phyloP scores from a whole-genome alignment of 2,888 invertebrate species.

The Patella caerulea region DNA sequence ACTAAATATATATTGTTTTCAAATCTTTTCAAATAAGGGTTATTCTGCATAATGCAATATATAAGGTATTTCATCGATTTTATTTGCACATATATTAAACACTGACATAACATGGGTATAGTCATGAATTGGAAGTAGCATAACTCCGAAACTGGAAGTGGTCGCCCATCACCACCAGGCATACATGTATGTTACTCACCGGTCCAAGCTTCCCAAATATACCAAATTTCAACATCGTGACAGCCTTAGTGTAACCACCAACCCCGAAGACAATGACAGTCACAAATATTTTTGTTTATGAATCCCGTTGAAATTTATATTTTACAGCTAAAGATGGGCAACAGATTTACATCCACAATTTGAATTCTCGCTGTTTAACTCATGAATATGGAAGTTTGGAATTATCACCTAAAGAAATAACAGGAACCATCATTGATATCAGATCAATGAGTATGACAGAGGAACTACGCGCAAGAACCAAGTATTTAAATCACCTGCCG shows the following conservation, averaged over 20 bases:
- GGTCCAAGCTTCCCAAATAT: too few species aligned
- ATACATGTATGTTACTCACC: too few species aligned
- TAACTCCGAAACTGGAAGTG: too few species aligned
- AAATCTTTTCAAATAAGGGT: background rate
- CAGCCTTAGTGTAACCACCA: too few species aligned
- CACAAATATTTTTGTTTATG: background rate
- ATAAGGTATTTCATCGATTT: too few species aligned
- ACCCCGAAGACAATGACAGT: too few species aligned
- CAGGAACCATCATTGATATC: constrained; percentile 87
- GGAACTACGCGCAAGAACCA: constrained; percentile 82
- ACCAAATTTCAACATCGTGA: too few species aligned
- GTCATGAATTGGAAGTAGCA: too few species aligned
- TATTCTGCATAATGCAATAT: too few species aligned
- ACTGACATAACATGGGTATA: too few species aligned
- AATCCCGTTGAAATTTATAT: background rate
- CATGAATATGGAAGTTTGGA: constrained; percentile 87
- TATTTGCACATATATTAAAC: too few species aligned
- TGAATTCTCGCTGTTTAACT: constrained; percentile 91
- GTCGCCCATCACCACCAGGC: too few species aligned
- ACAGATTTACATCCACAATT: constrained; percentile 89
- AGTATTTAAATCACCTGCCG: constrained; percentile 89
- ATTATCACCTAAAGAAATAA: constrained; percentile 81
- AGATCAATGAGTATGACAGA: constrained; percentile 89
- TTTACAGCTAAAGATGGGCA: constrained; percentile 88
- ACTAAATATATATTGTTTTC: constrained; percentile 28